Conservation (phyloP, 1,140 invertebrate species). For the Brachionus sp. region DNA sequence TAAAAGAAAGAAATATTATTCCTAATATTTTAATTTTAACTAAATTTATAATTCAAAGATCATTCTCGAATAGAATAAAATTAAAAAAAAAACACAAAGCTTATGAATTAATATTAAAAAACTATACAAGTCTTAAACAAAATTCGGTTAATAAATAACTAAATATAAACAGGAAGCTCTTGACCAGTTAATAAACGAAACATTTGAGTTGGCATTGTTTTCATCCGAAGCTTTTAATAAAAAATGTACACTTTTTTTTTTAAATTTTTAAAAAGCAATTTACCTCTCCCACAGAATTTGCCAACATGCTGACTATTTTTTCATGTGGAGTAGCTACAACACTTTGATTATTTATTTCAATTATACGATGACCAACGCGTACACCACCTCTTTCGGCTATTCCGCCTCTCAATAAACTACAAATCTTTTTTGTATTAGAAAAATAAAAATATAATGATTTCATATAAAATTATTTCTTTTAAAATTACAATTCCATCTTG, state of each 20-base stretch:
- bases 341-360: slow-evolving; percentile 94
- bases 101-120: neutral
- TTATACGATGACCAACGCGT: slow-evolving; percentile 95
- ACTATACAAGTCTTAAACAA: neutral
- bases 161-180: slow-evolving; percentile 96
- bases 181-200: slow-evolving; percentile 96
- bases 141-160: slow-evolving; percentile 46
- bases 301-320: slow-evolving; percentile 95
- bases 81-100: neutral
- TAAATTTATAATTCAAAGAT: neutral
- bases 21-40: neutral
- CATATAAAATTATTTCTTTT: slow-evolving; percentile 48
- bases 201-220: slow-evolving; percentile 99
- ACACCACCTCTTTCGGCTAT: slow-evolving; percentile 98
- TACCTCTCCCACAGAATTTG: slow-evolving; percentile 85
- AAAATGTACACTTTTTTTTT: slow-evolving; percentile 64
- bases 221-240: slow-evolving; percentile 78
- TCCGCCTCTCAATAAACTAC: slow-evolving; percentile 89
- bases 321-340: slow-evolving; percentile 99
- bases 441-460: neutral
- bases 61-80: neutral
- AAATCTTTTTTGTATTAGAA: slow-evolving; percentile 70
- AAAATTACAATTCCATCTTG: slow-evolving; percentile 96
- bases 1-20: too few relatives aligned
- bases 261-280: slow-evolving; percentile 3